Evolutionary conservation across 1,140 invertebrate genomes (phyloP).

Genomic region (Drosophila lacteicornis): DNA sequence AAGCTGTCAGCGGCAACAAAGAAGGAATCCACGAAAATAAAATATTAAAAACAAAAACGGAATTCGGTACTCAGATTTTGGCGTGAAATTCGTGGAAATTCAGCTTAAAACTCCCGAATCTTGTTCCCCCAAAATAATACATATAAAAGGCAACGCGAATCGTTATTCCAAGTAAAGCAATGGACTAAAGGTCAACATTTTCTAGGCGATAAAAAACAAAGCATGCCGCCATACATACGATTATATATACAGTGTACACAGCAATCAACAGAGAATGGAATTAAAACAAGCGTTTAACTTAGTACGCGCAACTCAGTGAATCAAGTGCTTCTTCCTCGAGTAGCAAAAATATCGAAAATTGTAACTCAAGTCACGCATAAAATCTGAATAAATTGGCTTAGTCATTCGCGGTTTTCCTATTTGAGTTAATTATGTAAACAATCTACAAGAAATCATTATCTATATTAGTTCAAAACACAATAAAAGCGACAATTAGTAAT

Average conservation of each 20-base stretch:
- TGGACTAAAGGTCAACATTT: conserved; percentile 70
- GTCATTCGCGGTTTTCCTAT: conserved; percentile 9
- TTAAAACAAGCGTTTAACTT: conserved; percentile 42
- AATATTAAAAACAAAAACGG: conserved; percentile 5
- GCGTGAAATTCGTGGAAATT: neutral
- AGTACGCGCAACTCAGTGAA: conserved; percentile 15
- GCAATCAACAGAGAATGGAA: conserved; percentile 36
- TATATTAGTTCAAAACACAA: neutral
- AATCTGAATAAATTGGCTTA: conserved; percentile 15
- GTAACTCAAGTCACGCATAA: conserved; percentile 21
- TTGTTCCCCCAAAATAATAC: conserved; percentile 18
- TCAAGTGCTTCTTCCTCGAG: conserved; percentile 18
- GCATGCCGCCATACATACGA: conserved; percentile 32
- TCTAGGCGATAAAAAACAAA: conserved; percentile 69
- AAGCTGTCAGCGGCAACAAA: conserved; percentile 7
- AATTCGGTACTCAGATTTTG: neutral
- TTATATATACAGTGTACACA: conserved; percentile 17
- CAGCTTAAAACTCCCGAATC: neutral
- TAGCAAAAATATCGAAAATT: conserved; percentile 11
- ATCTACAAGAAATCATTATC: neutral
- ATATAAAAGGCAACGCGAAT: conserved; percentile 25
- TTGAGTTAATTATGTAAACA: conserved; percentile 29
- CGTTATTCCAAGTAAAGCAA: conserved; percentile 24
- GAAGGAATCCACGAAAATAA: conserved; percentile 23
- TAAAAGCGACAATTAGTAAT: neutral